phyloP scores from a whole-genome alignment of 2,797 vertebrate genomes.

The Austrolebias charrua region DNA sequence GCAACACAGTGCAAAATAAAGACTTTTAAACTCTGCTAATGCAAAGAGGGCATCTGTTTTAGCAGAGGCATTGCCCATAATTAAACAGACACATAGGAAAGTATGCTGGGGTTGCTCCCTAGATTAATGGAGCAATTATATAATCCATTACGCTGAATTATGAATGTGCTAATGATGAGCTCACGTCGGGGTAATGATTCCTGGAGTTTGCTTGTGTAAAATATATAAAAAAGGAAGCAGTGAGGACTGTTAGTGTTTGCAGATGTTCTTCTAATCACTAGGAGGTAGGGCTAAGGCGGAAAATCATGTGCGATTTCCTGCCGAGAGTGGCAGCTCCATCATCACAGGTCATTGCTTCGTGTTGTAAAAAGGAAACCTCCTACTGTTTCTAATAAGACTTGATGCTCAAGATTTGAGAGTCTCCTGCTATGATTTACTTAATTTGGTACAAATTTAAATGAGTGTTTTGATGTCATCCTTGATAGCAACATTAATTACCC shows the following conservation, averaged over 20 bases:
- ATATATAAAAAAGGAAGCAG: conserved; percentile 58
- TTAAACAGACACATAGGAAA: conserved; percentile 71
- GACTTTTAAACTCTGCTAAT: conserved; percentile 39
- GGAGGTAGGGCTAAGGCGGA: conserved; percentile 46
- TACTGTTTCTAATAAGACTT: conserved; percentile 33
- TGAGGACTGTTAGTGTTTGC: conserved; percentile 55
- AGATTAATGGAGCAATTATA: conserved; percentile 76
- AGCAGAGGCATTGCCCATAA: conserved; percentile 67
- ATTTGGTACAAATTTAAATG: conserved; percentile 36
- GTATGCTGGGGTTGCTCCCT: conserved; percentile 61
- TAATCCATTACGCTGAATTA: conserved; percentile 79
- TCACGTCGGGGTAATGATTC: conserved; percentile 72
- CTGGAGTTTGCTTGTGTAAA: conserved; percentile 70
- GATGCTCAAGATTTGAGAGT: conserved; percentile 33
- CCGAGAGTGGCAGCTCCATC: conserved; percentile 32
- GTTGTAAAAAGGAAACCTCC: conserved; percentile 46
- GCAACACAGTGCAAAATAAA: conserved; percentile 29
- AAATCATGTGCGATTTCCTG: conserved; percentile 40
- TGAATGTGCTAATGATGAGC: conserved; percentile 78
- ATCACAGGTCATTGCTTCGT: conserved; percentile 52
- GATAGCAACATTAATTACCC: conserved; percentile 36
- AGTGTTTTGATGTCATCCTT: conserved; percentile 28
- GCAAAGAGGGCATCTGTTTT: conserved; percentile 70
- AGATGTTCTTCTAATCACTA: conserved; percentile 63
- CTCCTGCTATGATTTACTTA: conserved; percentile 46